A percentile compares a stretch with the other conserved stretches of the same genome.
Conservation (phyloP, 2,113 vertebrate genomes). For the Sterrhoptilus dennistouni region DNA sequence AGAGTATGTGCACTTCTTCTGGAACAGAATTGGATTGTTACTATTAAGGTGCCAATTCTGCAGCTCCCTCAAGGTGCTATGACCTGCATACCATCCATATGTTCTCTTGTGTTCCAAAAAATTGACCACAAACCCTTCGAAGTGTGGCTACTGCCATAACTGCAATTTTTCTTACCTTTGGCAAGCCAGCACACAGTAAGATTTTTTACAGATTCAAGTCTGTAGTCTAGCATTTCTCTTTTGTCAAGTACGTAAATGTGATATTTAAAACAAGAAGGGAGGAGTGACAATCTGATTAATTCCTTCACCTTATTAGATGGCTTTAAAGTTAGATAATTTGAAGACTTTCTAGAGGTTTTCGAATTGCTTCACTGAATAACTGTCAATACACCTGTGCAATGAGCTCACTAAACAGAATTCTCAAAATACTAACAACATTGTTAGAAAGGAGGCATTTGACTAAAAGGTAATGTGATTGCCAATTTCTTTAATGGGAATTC, state of each 20-base stretch:
- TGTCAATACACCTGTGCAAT: background rate
- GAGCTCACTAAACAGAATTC: constrained; percentile 53
- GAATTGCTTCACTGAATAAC: constrained; percentile 40
- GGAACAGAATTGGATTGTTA: background rate
- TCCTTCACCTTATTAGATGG: background rate
- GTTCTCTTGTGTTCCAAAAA: background rate
- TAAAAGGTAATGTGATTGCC: constrained; percentile 66
- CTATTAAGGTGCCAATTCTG: background rate
- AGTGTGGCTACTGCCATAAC: background rate
- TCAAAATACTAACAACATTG: constrained; percentile 53
- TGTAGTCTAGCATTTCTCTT: background rate
- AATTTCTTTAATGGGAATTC: constrained; percentile 73
- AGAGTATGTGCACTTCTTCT: background rate
- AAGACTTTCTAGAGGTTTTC: constrained; percentile 24
- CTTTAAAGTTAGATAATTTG: constrained; percentile 8
- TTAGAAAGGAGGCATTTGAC: constrained; percentile 69
- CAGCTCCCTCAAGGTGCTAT: background rate
- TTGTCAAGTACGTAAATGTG: background rate
- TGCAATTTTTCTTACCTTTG: constrained; percentile 9
- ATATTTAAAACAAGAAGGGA: constrained; percentile 10
- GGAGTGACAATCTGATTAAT: constrained; percentile 3
- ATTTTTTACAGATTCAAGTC: background rate
- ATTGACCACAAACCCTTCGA: background rate
- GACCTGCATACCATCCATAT: background rate
- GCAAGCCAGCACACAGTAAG: background rate